These are phyloP conservation scores for Priocnemis perturbator DNA, from an alignment of 2,888 invertebrate species.

Conservation along the genomic window DNA sequence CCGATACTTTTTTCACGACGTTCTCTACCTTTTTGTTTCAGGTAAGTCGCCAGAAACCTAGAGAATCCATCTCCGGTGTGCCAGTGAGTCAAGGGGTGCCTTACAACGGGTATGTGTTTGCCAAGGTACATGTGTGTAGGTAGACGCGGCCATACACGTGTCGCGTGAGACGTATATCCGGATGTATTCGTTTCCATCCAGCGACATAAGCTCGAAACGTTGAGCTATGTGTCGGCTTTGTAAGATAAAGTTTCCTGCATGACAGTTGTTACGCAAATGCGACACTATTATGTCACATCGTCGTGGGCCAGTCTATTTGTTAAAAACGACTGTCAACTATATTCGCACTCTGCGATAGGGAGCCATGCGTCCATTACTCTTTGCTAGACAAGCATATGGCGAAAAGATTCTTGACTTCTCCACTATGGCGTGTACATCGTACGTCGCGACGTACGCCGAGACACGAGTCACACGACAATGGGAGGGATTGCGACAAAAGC, in stretches of 20 bases:
- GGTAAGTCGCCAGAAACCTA: constrained; percentile 57
- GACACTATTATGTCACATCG: constrained; percentile 59
- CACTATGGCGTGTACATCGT: too few relatives aligned
- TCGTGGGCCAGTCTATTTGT: constrained; percentile 28
- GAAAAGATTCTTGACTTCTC: too few relatives aligned
- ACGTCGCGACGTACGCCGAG: too few relatives aligned
- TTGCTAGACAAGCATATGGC: neutral
- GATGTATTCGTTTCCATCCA: constrained; percentile 50
- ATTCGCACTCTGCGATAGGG: too few relatives aligned
- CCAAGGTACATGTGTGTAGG: neutral
- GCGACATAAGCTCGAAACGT: constrained; percentile 61
- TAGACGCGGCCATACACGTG: constrained; percentile 28
- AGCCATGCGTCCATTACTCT: constrained; percentile 13
- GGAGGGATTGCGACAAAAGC: too few relatives aligned
- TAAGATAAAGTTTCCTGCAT: constrained; percentile 58
- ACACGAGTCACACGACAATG: too few relatives aligned
- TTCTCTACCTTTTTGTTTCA: constrained; percentile 54
- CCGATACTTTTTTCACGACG: constrained; percentile 17
- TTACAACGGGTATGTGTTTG: neutral
- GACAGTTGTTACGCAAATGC: constrained; percentile 68
- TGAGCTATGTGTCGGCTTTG: constrained; percentile 66
- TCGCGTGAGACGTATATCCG: constrained; percentile 40
- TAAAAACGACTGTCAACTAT: constrained; percentile 46
- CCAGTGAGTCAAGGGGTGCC: constrained; percentile 24
- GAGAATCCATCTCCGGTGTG: constrained; percentile 24